phyloP scores from a whole-genome alignment of 2,888 invertebrate genomes.

The Auanema freiburgensis region DNA sequence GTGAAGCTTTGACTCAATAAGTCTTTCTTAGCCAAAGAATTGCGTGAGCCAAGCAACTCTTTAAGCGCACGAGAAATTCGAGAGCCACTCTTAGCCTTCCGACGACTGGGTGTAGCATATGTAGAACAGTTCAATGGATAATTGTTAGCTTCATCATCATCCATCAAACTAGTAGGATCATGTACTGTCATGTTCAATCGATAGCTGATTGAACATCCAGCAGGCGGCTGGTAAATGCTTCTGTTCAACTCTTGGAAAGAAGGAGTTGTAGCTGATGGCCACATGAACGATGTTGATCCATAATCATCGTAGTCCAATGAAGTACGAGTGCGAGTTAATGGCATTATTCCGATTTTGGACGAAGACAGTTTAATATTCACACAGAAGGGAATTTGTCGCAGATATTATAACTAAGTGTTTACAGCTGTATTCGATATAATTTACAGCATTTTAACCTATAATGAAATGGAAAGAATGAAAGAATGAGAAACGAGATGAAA shows the following conservation, averaged over 20 bases:
- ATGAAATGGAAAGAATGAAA: conserved; percentile 2
- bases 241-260: conserved; percentile 11
- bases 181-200: conserved; percentile 23
- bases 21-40: conserved; percentile 15
- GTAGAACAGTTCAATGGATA: conserved; percentile 2
- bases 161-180: conserved; percentile 9
- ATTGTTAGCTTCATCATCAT: neutral
- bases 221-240: conserved; percentile 18
- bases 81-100: conserved; percentile 17
- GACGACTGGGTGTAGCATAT: neutral
- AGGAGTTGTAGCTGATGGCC: conserved; percentile 11
- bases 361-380: too few species aligned
- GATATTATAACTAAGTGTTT: too few species aligned
- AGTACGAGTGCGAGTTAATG: conserved; percentile 18
- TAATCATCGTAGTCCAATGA: conserved; percentile 21
- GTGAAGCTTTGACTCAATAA: conserved; percentile 13
- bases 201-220: conserved; percentile 20
- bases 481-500: conserved; percentile 2
- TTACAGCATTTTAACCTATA: conserved; percentile 5
- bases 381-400: too few species aligned
- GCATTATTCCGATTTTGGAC: conserved; percentile 6
- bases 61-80: conserved; percentile 23
- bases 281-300: conserved; percentile 9
- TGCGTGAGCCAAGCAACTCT: conserved; percentile 18
- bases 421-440: neutral